Base-by-base conservation (phyloP, 2,888 invertebrate genomes). In the Erebia epiphron region DNA sequence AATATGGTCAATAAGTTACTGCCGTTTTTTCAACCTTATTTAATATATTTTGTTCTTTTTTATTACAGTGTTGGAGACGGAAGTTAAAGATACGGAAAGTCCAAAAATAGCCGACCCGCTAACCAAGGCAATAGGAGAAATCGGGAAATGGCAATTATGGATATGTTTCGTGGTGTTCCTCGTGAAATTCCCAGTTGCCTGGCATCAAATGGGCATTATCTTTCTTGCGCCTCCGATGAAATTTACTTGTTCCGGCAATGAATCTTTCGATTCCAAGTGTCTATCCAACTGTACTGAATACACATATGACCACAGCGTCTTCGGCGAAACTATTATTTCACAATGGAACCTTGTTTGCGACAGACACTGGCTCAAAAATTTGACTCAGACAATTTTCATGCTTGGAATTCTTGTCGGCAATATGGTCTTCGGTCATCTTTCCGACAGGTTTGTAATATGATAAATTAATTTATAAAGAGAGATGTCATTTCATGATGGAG, bases 341-440 rank as follows among this genome's bases (percentile, higher is more conserved):
- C 95, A 97, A 91, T 97, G 97, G 96, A 93, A 96, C 82, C 93
- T 97, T 61, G 95, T 97, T 0, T 97, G 97, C 82, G 94, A 94
- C 46, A 94, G 93, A 71, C 89, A 92, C 14, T 95, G 95, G 88
- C 89, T 96, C 75, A 95, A 95, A 61, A 95, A 96, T 80, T 88
- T 97, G n/a, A 96, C 96, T 0, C 97, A 97, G 83, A 96, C 96
- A 8, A 89, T 96, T 68, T 96, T 96, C 75, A 97, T 97, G 97
- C 88, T 96, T 60, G 97, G 97, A 7, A 95, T 97, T 72, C 94
- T 97, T 73, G 90, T 96, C 64, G 97, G 97, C 63, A 96, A 96
- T 80, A 94, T 97, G 86, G 79, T 95, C 67, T 97, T 97, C 83
- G 97, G 97, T 71, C 94, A 95, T 84, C 88, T 96, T 26, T 95